These are phyloP conservation scores for Arrhamphus sclerolepis DNA, from an alignment of 2,797 vertebrate species.

Conservation along the genomic window DNA sequence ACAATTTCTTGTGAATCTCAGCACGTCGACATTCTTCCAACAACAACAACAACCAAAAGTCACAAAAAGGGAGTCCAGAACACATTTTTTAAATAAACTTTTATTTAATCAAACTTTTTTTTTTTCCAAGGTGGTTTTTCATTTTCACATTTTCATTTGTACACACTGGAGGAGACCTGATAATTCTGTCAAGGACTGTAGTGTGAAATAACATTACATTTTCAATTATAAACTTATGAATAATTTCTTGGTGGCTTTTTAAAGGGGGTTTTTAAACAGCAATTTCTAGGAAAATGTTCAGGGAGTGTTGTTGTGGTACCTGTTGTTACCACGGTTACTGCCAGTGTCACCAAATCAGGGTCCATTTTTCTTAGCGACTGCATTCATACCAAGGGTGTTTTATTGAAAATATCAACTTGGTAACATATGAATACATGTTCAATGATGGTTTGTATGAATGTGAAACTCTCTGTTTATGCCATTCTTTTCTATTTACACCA, in stretches of 20 bases:
- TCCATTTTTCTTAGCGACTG: background rate
- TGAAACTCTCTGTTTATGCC: background rate
- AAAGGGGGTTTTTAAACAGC: no score
- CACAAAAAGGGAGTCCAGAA: no score
- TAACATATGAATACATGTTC: background rate
- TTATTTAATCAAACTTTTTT: no score
- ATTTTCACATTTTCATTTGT: no score
- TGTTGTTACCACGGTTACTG: slow-evolving; percentile 3
- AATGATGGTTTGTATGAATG: no score
- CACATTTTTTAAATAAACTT: no score
- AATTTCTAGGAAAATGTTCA: background rate
- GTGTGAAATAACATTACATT: background rate
- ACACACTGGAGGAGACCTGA: no score
- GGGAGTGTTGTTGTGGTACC: background rate
- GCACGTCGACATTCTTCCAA: no score
- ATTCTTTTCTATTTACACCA: background rate
- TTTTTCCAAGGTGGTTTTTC: no score
- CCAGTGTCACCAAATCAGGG: background rate
- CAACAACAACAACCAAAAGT: no score
- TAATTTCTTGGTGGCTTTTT: background rate
- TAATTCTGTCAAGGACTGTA: no score
- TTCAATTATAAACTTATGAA: background rate
- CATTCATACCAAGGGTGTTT: background rate
- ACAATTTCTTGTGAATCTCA: no score
- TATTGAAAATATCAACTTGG: background rate